Evolutionary conservation across 2,797 vertebrate genomes (phyloP), one percentile per base, ranked within the genome.

Genomic region (Etheostoma nigrum): DNA sequence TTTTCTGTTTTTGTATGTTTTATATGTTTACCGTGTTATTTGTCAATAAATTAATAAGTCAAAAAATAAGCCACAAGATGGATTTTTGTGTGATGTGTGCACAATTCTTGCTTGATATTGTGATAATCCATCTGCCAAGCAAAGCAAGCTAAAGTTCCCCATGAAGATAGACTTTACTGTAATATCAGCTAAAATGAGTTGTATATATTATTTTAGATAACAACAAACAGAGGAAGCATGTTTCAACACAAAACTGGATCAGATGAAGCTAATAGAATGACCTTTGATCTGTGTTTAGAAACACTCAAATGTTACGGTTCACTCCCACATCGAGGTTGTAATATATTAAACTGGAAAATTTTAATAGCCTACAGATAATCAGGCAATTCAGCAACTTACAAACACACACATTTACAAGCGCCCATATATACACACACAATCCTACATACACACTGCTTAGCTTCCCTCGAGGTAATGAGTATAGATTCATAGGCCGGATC

Each of bases 401-500:
- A 15, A 55, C 62, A 49, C 42, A 45, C 45, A 60, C 63, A 55
- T 48, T 70, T 49, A 70, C 14, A 54, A 55, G 65, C 65, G 67
- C 44, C 44, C 47, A 36, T 40, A 49, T 10, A 27, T 30, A 30
- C 64, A 74, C 53, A 71, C 36, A 78, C 55, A 70, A 48, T 30
- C 30, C 30, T 5, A 30, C 30, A 30, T 30, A 63, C 54, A 77
- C 63, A 45, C 42, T 53, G 58, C 76, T 60, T 69, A 60, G 53
- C 47, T 81, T 78, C 85, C 75, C 85, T 57, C 74, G 79, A 89
- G 80, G 85, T 87, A 92, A 90, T 87, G 88, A 87, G 79, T 88
- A 85, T 84, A 76, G 85, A 91, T 87, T 88, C 87, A 81, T 74
- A 59, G 82, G 79, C 86, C 79, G 78, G 83, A 91, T 67, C 84